Base-by-base conservation (phyloP, 2,113 vertebrate species). In the Oreochromis spilurus region DNA sequence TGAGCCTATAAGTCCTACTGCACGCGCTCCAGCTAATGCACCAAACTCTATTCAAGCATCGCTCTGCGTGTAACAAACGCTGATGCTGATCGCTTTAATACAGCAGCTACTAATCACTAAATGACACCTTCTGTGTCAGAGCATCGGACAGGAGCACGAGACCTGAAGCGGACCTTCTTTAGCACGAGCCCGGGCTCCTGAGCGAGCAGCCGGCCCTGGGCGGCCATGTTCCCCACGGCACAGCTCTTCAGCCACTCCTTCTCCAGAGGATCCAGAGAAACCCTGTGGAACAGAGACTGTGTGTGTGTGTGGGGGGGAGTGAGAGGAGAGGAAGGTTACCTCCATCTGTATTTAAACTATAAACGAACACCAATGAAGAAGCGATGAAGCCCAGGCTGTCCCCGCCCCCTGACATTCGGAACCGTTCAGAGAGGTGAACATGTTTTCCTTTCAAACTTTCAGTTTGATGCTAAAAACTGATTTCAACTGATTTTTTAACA, bases 241-340 rank as follows among this genome's bases (percentile, higher is more conserved):
- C 89, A 94, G 83, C 88, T 95, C 53, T 87, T 91, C 84, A 93
- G 9, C 94, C 96, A 95, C 81, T 89, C 87, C 84, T 89, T 93
- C 88, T 84, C 95, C 88, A 95, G 48, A 54, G 94, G 92, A 31
- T 95, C 86, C 93, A 96, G 86, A 89, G 94, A 94, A 31, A 95
- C 79, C 81, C 93, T 84, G 72, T 94, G 94, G 89, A 95, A 94
- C 84, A 96, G 84, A 48, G 93, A 95, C 93, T 95, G 86, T 26
- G 26, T 26, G 26, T 26, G 26, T 26, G 26, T 26, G 26, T 1
- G n/a, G 16, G 12, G 55, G 0, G 52, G 60, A 52, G 21, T 53
- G 17, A 40, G 58, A 31, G 72, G 81, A 29, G 48, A 29, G 50
- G 62, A 54, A 31, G 45, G 31, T 31, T 19, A 77, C 43, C 43